These are phyloP conservation scores for Chionis minor DNA, from an alignment of 2,113 vertebrate genomes.

Conservation along the genomic window DNA sequence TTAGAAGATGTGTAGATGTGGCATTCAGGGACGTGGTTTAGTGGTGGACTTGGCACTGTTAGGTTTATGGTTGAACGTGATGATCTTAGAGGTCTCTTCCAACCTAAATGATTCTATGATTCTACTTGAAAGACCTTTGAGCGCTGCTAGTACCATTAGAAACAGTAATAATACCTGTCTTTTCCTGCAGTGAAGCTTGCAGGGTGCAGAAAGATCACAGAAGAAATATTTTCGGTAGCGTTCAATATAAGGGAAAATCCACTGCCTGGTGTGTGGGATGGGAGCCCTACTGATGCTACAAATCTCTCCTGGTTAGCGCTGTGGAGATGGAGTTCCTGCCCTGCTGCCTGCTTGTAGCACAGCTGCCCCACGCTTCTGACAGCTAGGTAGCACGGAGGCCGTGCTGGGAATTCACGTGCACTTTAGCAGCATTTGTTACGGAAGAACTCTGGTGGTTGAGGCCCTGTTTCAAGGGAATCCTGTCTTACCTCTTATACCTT, in stretches of 20 bases:
- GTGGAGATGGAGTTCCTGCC: background rate
- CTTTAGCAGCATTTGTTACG: background rate
- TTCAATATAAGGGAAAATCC: background rate
- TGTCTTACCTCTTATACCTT: background rate
- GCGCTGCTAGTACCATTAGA: background rate
- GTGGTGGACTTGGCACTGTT: background rate
- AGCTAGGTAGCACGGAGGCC: too few relatives aligned
- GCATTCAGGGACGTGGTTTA: background rate
- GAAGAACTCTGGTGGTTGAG: background rate
- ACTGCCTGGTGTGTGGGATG: background rate
- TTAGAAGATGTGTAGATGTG: background rate
- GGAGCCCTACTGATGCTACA: background rate
- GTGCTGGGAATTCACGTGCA: rapidly evolving
- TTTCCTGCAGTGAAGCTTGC: background rate
- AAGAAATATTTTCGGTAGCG: background rate
- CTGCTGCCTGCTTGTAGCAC: background rate
- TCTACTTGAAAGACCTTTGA: background rate
- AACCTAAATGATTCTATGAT: background rate
- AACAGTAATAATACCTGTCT: background rate
- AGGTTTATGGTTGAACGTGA: background rate
- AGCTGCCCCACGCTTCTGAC: background rate
- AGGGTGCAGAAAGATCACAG: background rate
- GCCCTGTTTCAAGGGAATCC: background rate
- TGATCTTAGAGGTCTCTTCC: background rate
- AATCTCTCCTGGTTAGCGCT: background rate